These are phyloP conservation scores for Oncorhynchus masou DNA, from an alignment of 2,113 vertebrate species.

Conservation along the genomic window DNA sequence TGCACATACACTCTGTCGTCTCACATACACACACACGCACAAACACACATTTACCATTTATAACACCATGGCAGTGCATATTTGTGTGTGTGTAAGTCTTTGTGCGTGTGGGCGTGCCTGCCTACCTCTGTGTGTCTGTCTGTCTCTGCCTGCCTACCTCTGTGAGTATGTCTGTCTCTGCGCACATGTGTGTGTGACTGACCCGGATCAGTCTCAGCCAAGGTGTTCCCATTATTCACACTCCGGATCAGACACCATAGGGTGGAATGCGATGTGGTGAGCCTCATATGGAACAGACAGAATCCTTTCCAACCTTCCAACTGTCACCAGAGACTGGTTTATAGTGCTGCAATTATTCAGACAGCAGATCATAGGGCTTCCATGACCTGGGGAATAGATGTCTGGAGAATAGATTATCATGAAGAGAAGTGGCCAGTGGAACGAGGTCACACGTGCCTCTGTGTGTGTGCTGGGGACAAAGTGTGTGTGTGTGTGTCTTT, in stretches of 20 bases:
- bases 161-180: not conserved
- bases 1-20: not conserved
- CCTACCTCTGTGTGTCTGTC: not conserved
- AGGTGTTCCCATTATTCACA: not conserved
- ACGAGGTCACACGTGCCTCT: not conserved
- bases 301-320: not conserved
- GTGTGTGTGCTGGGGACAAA: too few species aligned
- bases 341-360: not conserved
- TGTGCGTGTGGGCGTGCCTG: not conserved
- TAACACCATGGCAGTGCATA: not conserved
- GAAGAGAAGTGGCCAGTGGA: not conserved
- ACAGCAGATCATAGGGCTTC: not conserved
- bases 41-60: not conserved
- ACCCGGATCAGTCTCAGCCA: not conserved
- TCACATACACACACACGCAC: not conserved
- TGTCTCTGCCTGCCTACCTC: not conserved
- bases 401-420: not conserved
- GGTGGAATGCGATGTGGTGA: not conserved
- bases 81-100: not conserved
- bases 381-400: not conserved
- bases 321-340: not conserved
- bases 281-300: not conserved
- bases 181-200: not conserved
- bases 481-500: not conserved
- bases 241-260: not conserved